Evolutionary conservation across 2,888 invertebrate species (phyloP).

Genomic region (Leucoptera coffeella): DNA sequence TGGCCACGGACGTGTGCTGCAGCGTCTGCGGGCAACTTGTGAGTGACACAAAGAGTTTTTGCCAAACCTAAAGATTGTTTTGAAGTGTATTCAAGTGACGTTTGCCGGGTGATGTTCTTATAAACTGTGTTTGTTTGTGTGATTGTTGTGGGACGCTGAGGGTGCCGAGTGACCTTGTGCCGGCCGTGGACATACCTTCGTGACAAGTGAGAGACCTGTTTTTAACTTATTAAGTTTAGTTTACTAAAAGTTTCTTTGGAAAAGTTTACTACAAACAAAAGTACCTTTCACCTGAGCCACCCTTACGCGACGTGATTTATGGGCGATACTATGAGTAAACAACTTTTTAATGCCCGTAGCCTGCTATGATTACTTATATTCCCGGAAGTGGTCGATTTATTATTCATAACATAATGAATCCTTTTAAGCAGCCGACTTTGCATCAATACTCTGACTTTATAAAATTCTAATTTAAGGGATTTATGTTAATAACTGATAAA

Average conservation of each 20-base stretch:
- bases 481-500: no score
- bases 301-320: no score
- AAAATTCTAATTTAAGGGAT: no score
- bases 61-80: conserved; percentile 36
- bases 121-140: conserved; percentile 48
- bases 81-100: conserved; percentile 39
- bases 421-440: no score
- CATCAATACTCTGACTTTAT: no score
- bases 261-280: conserved; percentile 13
- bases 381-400: no score
- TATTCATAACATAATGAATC: no score
- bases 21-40: conserved; percentile 12
- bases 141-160: conserved; percentile 24
- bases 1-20: neutral
- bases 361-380: no score
- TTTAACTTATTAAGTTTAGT: conserved; percentile 34
- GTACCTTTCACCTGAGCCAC: no score
- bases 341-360: no score
- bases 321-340: no score
- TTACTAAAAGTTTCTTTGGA: conserved; percentile 10
- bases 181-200: conserved; percentile 17
- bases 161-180: conserved; percentile 24
- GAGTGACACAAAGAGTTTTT: conserved; percentile 24
- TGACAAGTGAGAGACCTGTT: conserved; percentile 20
- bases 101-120: conserved; percentile 32